Percentiles rank a stretch among this genome's conserved stretches.
Conservation (phyloP, 2,113 vertebrate genomes). For the mouse (Mus musculus) region GRCm39 chr9:42261501-42262000, state of each 20-base stretch:
- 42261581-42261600: slow-evolving; percentile 39
- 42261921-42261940: not conserved
- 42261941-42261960: slow-evolving; percentile 19
- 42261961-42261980: not conserved
- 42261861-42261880: not conserved
- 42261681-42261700: not conserved
- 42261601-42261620: slow-evolving; percentile 39
- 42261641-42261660: not conserved
- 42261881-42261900: no score
- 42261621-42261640: slow-evolving; percentile 1
- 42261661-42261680: not conserved
- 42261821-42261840: not conserved
- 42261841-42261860: not conserved
- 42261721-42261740: not conserved
- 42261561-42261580: slow-evolving; percentile 52
- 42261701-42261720: accelerated
- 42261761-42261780: not conserved
- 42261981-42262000: not conserved
- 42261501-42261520: not conserved
- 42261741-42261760: not conserved
- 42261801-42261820: not conserved
- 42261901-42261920: not conserved
- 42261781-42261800: not conserved
- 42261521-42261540: slow-evolving; percentile 21
- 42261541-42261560: slow-evolving; percentile 48